These are phyloP conservation scores for Oryzias dopingdopingensis DNA, from an alignment of 2,797 vertebrate genomes.

Conservation along the genomic window DNA sequence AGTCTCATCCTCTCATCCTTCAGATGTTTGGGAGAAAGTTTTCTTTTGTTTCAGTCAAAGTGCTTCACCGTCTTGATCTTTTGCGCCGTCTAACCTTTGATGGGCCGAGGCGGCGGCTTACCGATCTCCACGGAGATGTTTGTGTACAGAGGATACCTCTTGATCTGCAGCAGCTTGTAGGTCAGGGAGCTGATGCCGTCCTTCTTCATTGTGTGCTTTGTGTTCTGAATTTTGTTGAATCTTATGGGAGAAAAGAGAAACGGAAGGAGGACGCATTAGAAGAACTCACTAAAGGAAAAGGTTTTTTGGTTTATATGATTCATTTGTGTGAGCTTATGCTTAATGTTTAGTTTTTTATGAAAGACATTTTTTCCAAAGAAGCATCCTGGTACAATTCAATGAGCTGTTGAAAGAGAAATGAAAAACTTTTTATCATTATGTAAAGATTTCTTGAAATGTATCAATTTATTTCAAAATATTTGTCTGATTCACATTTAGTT, in stretches of 20 bases:
- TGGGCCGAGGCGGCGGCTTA: slow-evolving; percentile 86
- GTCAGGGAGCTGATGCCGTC: slow-evolving; percentile 94
- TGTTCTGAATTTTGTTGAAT: slow-evolving; percentile 99
- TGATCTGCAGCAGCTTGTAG: slow-evolving; percentile 88
- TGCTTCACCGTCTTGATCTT: slow-evolving; percentile 2
- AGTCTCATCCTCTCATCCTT: slow-evolving; percentile 11
- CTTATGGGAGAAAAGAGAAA: slow-evolving; percentile 62
- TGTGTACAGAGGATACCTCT: slow-evolving; percentile 91
- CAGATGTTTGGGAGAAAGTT: slow-evolving; percentile 14
- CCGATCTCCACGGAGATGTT: slow-evolving; percentile 98
- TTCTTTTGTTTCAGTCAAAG: slow-evolving; percentile 10
- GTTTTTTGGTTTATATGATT: not conserved
- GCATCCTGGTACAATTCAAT: no score
- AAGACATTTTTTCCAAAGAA: no score
- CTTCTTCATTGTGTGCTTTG: slow-evolving; percentile 97
- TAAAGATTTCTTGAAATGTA: no score
- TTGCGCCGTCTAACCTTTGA: slow-evolving; percentile 80
- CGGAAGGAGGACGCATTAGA: slow-evolving; percentile 1
- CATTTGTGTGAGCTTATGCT: not conserved
- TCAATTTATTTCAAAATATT: no score
- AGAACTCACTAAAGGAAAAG: slow-evolving; percentile 3
- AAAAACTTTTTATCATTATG: no score
- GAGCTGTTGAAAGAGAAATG: no score
- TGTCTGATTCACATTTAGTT: no score
- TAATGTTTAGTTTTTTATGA: no score